phyloP scores from a whole-genome alignment of 2,797 vertebrate genomes.

The Sandelia bainsii region DNA sequence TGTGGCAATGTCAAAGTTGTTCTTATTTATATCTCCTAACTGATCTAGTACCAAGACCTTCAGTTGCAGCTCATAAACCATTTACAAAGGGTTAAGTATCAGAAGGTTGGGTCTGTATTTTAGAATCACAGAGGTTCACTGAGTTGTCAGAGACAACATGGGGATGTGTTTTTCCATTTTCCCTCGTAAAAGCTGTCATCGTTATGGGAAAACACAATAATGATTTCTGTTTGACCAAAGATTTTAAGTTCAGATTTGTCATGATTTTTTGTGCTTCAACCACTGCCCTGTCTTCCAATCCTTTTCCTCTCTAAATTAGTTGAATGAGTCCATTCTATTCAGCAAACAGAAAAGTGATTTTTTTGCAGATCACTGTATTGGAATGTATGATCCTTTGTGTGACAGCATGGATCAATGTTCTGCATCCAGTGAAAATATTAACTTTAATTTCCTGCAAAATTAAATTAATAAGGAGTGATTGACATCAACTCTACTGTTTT shows the following conservation, averaged over 20 bases:
- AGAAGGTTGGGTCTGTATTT: not conserved
- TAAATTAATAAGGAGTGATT: slow-evolving; percentile 28
- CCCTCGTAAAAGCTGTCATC: slow-evolving; percentile 8
- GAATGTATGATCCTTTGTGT: slow-evolving; percentile 61
- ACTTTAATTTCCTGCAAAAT: slow-evolving; percentile 38
- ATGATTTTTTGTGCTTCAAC: slow-evolving; percentile 38
- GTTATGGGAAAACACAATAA: slow-evolving; percentile 21
- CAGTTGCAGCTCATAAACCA: not conserved
- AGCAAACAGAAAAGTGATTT: slow-evolving; percentile 47
- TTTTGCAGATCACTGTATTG: slow-evolving; percentile 53
- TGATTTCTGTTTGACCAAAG: slow-evolving; percentile 30
- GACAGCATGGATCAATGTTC: slow-evolving; percentile 51
- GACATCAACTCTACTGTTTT: not conserved
- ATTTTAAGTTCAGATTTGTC: slow-evolving; percentile 35
- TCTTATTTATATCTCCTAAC: not conserved
- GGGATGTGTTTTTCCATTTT: slow-evolving; percentile 28
- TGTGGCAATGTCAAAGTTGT: not conserved
- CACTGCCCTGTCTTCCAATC: slow-evolving; percentile 29
- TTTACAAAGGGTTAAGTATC: not conserved
- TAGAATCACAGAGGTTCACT: not conserved
- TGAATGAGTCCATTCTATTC: slow-evolving; percentile 67
- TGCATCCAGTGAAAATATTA: slow-evolving; percentile 52
- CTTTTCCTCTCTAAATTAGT: slow-evolving; percentile 54
- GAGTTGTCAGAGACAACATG: slow-evolving; percentile 10
- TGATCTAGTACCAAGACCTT: not conserved